Evolutionary conservation across 2,888 invertebrate genomes (phyloP).

Genomic region (Endotricha flammealis): DNA sequence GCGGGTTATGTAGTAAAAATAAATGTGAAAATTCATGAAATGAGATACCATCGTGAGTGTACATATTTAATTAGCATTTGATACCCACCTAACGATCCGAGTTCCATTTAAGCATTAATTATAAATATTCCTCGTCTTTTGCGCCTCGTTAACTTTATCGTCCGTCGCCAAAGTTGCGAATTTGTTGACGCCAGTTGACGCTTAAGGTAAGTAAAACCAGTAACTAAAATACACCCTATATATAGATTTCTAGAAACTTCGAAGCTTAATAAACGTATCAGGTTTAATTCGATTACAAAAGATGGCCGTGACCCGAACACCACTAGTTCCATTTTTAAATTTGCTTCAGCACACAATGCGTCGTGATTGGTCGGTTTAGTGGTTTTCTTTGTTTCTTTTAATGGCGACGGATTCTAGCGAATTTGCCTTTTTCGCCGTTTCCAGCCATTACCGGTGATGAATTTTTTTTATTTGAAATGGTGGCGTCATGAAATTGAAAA

Average conservation of each 20-base stretch:
- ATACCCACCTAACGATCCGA: no score
- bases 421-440: constrained; percentile 7
- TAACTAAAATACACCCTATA: not conserved
- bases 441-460: not conserved
- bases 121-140: not conserved
- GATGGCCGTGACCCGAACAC: constrained; percentile 23
- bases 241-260: not conserved
- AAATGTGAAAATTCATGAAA: no score
- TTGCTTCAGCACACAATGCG: not conserved
- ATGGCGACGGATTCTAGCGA: constrained; percentile 2
- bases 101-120: not conserved
- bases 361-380: constrained; percentile 3
- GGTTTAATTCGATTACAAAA: constrained; percentile 15
- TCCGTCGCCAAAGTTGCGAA: not conserved
- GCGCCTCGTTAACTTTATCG: not conserved
- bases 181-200: not conserved
- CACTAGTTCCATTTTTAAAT: not conserved
- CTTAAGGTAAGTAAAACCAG: not conserved
- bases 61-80: no score
- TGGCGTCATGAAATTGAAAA: no score
- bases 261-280: constrained; percentile 8
- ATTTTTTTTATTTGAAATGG: no score
- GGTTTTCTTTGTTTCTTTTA: constrained; percentile 8
- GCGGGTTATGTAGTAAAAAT: no score
- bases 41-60: no score